These are phyloP conservation scores for Andrena bicolor DNA, from an alignment of 2,888 invertebrate genomes.

Conservation along the genomic window DNA sequence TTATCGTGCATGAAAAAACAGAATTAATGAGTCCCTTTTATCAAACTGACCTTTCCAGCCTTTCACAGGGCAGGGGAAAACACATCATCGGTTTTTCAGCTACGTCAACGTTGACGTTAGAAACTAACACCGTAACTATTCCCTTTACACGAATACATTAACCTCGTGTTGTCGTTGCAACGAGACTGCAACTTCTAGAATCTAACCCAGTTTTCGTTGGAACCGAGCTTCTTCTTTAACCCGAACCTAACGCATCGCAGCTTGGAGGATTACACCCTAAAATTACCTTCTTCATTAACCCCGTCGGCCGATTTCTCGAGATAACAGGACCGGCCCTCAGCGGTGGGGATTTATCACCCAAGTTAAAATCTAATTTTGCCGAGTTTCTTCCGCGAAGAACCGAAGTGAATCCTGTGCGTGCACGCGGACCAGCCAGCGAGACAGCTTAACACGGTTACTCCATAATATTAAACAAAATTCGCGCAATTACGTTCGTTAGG, in stretches of 20 bases:
- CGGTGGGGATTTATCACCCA: constrained; percentile 49
- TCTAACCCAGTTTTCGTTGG: constrained; percentile 9
- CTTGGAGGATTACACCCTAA: constrained; percentile 37
- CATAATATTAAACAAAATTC: constrained; percentile 25
- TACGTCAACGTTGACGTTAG: constrained; percentile 20
- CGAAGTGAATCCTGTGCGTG: constrained; percentile 15
- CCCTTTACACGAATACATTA: constrained; percentile 1
- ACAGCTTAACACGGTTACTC: background rate
- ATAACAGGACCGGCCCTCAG: constrained; percentile 50
- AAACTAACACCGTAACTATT: constrained; percentile 21
- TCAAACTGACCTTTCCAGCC: constrained; percentile 21
- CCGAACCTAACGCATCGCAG: constrained; percentile 24
- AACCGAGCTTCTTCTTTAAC: background rate
- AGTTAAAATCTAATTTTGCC: constrained; percentile 47
- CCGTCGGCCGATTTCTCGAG: constrained; percentile 53
- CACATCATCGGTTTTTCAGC: constrained; percentile 39
- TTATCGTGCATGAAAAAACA: constrained; percentile 66
- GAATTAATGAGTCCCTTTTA: constrained; percentile 64
- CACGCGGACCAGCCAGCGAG: background rate
- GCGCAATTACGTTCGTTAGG: constrained; percentile 17
- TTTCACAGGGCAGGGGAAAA: constrained; percentile 8
- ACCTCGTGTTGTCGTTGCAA: background rate
- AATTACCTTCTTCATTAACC: constrained; percentile 66
- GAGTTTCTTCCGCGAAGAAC: constrained; percentile 24
- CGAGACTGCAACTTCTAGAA: background rate